phyloP scores from a whole-genome alignment of 2,797 vertebrate species.

The Anomalospiza imberbis region DNA sequence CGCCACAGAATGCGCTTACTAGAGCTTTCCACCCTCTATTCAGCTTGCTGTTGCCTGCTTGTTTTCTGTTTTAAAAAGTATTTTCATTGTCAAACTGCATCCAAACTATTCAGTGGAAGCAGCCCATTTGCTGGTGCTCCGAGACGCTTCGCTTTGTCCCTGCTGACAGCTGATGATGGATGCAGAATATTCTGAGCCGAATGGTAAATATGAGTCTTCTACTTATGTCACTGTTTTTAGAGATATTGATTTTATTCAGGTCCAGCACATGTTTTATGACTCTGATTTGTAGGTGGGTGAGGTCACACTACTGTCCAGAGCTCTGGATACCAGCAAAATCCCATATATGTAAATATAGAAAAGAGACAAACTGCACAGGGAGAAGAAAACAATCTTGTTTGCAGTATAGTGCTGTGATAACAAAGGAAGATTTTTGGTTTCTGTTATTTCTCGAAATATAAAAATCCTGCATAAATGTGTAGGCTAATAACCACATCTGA shows the following conservation, averaged over 20 bases:
- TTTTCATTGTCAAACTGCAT: conserved; percentile 37
- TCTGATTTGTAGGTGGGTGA: neutral
- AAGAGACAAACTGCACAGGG: neutral
- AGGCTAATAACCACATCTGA: neutral
- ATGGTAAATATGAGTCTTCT: conserved; percentile 50
- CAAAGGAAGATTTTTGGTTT: neutral
- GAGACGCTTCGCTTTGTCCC: conserved; percentile 18
- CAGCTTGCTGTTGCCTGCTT: conserved; percentile 32
- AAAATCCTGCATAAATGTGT: neutral
- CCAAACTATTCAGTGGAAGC: neutral
- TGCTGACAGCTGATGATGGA: conserved; percentile 19
- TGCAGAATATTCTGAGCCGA: neutral
- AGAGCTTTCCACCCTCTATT: conserved; percentile 45
- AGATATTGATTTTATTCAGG: conserved; percentile 9
- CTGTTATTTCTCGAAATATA: neutral
- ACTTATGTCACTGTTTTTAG: neutral
- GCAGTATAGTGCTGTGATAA: neutral
- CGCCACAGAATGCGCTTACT: conserved; percentile 46
- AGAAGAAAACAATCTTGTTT: neutral
- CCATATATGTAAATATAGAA: neutral
- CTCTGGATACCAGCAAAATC: neutral
- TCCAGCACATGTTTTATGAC: neutral
- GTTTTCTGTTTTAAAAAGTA: conserved; percentile 54
- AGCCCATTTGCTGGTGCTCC: neutral
- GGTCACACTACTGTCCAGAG: neutral